These are phyloP conservation scores for Nasonia giraulti DNA, from an alignment of 1,140 invertebrate genomes.

Conservation along the genomic window DNA sequence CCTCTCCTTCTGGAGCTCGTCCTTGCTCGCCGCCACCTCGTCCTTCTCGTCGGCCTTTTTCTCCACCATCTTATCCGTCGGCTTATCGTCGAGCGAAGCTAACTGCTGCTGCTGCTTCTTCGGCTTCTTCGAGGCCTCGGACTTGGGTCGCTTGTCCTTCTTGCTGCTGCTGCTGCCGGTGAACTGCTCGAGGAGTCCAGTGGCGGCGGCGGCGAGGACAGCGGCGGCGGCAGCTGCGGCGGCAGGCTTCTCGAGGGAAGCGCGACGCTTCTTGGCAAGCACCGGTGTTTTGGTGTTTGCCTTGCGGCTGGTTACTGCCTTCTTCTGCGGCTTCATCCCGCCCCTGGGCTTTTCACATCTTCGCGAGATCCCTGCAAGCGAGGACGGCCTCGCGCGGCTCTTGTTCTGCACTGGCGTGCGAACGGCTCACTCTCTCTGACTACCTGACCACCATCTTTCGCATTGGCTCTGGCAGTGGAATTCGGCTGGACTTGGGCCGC, in stretches of 20 bases:
- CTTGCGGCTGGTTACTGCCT: conserved; percentile 71
- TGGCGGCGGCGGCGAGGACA: conserved; percentile 35
- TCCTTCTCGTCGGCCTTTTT: conserved; percentile 64
- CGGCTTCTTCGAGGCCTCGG: conserved; percentile 29
- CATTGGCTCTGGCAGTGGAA: not conserved
- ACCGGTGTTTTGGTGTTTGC: conserved; percentile 68
- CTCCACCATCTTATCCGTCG: conserved; percentile 55
- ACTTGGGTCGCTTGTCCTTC: not conserved
- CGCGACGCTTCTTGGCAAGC: conserved; percentile 70
- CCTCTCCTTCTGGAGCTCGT: conserved; percentile 63
- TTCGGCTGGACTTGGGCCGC: not conserved
- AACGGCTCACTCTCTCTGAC: not conserved
- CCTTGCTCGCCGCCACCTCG: conserved; percentile 56
- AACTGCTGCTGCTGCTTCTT: conserved; percentile 60
- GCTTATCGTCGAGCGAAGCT: conserved; percentile 54
- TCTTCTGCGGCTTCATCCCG: conserved; percentile 72
- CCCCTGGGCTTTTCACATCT: conserved; percentile 68
- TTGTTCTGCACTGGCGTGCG: not conserved
- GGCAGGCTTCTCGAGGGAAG: conserved; percentile 62
- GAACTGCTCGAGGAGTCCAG: conserved; percentile 28
- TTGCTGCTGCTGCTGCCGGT: conserved; percentile 58
- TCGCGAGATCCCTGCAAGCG: conserved; percentile 49
- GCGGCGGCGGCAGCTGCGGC: conserved; percentile 33
- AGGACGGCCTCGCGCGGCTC: not conserved
- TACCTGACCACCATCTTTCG: conserved; percentile 49